Evolutionary conservation across 1,140 invertebrate genomes (phyloP).

Genomic region (Eufriesea mexicana): DNA sequence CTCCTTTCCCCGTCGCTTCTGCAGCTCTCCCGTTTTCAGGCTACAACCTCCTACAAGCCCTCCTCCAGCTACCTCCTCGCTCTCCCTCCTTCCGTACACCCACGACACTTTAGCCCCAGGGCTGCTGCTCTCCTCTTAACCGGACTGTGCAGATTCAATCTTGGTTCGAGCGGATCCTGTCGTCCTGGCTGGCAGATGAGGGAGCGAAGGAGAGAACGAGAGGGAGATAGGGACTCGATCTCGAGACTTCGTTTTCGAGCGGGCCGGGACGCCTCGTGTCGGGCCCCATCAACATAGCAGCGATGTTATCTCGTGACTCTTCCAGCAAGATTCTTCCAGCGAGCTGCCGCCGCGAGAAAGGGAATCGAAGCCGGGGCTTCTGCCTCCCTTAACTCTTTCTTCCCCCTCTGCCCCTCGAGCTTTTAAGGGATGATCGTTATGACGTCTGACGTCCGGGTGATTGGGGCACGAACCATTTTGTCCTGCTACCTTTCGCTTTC

Average conservation of each 20-base stretch:
- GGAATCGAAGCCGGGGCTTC: conserved; percentile 13
- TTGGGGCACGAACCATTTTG: background rate
- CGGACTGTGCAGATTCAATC: conserved; percentile 74
- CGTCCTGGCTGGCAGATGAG: conserved; percentile 22
- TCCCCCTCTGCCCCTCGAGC: background rate
- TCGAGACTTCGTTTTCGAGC: conserved; percentile 37
- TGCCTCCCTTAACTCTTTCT: conserved; percentile 12
- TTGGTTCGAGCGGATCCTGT: conserved; percentile 61
- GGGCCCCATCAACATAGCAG: conserved; percentile 52
- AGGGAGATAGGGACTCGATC: conserved; percentile 29
- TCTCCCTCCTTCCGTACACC: background rate
- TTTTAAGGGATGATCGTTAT: conserved; percentile 30
- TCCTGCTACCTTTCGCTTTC: background rate
- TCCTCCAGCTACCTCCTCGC: background rate
- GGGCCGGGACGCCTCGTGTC: conserved; percentile 33
- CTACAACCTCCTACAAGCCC: conserved; percentile 24
- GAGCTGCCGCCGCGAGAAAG: background rate
- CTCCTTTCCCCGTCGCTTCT: conserved; percentile 69
- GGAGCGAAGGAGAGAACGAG: background rate
- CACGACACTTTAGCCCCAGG: conserved; percentile 31
- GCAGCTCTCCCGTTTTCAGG: conserved; percentile 61
- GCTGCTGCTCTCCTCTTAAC: conserved; percentile 63
- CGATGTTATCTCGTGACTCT: conserved; percentile 44
- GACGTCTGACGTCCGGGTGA: background rate
- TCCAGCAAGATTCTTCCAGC: background rate